Base-by-base conservation (phyloP, 2,888 invertebrate genomes). In the Ennomos erosarius region DNA sequence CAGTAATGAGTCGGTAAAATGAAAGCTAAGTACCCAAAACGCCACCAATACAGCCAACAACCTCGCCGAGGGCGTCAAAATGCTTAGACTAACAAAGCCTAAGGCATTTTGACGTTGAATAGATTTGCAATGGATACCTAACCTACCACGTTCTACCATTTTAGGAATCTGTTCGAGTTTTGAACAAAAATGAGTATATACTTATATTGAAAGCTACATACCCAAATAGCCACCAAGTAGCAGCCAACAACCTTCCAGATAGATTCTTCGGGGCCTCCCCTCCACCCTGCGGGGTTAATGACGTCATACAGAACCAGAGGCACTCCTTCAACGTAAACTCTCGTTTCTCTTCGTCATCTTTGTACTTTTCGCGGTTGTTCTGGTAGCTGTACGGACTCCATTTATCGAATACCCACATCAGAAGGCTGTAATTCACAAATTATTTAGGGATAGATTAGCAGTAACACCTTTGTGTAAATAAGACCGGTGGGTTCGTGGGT, bases 201-300 rank as follows among this genome's bases (percentile, higher is more conserved):
- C n/a, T n/a, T n/a, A 16, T 16, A 43, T 13, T 13, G 10, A 12
- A 46, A 52, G 35, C 13, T 43, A 12, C 54, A 69, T 79, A 94
- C 94, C 99, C 99, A 87, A 99, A 99, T 26, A 99, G 92, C 99
- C 99, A 99, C 99, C 99, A 99, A 0, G 99, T 99, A 1, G 99
- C 99, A 0, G 99, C 99, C 0, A 99, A 96, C 10, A 99, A 90
- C 49, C 99, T 94, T 0, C 99, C 99, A 0, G 99, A 99, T 0
- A 99, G 93, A 85, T 99, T 99, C 84, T 98, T 98, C 0, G 99
- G 99, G 0, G 98, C 98, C 85, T 99, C 98, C 0, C 98, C 98
- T 0, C 98, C 98, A 0, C 98, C 98, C 86, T 97, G 95, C 0
- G 99, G 99, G 0, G 99, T 99, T 12, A 99, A 88, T 37, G 99